Percentiles rank a stretch among this genome's conserved stretches.
These are phyloP conservation scores for Cardiocondyla obscurior DNA, from an alignment of 1,140 invertebrate species.

Conservation along the genomic window DNA sequence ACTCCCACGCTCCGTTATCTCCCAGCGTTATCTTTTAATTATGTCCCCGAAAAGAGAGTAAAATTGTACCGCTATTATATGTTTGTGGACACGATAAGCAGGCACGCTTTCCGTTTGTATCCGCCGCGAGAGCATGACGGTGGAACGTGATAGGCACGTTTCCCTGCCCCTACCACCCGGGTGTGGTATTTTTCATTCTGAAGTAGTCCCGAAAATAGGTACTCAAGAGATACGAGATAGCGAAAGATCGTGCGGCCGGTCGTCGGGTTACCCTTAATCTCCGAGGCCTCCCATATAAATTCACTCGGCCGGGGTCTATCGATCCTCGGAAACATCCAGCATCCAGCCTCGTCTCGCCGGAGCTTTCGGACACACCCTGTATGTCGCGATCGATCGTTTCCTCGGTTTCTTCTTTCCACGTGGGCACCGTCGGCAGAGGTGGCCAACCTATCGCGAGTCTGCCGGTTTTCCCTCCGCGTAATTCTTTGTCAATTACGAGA, in stretches of 20 bases:
- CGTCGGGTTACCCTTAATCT: no score
- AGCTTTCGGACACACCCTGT: conserved; percentile 47
- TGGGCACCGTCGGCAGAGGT: conserved; percentile 21
- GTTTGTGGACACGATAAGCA: not conserved
- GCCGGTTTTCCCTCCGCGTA: not conserved
- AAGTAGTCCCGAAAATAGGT: not conserved
- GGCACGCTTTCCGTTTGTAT: not conserved
- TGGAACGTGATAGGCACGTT: not conserved
- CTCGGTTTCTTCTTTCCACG: conserved; percentile 33
- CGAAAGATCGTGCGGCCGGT: no score
- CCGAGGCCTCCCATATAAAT: no score
- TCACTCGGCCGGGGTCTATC: no score
- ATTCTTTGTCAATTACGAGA: not conserved
- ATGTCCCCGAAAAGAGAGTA: not conserved
- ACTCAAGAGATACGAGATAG: not conserved
- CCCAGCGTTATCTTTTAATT: not conserved
- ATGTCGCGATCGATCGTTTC: conserved; percentile 32
- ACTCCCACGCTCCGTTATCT: not conserved
- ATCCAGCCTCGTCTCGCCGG: not conserved
- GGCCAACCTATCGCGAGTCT: conserved; percentile 29
- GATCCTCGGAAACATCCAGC: conserved; percentile 33
- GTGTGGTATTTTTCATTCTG: not conserved
- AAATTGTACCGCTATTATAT: not conserved
- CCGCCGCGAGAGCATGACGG: not conserved
- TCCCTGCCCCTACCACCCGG: not conserved